A percentile compares a stretch with the other conserved stretches of the same genome.
phyloP scores from a whole-genome alignment of 2,797 vertebrate genomes.

The Gambusia yucatana region DNA sequence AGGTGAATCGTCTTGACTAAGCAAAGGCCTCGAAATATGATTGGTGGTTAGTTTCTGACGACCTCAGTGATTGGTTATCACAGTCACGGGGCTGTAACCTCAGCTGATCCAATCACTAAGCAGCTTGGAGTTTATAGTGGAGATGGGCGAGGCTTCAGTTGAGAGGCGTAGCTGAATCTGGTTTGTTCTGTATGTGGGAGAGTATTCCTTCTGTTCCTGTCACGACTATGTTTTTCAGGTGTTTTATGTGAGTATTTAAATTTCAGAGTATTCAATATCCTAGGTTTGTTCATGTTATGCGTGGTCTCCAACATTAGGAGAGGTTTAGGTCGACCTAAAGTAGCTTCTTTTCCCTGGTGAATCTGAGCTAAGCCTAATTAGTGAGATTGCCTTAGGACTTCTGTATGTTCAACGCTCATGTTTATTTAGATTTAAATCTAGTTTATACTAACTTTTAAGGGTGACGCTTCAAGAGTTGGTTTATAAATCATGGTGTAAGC shows the following conservation, averaged over 20 bases:
- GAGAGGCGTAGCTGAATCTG: constrained; percentile 36
- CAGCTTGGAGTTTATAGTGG: not conserved
- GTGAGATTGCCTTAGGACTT: constrained; percentile 37
- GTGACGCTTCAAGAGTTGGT: not conserved
- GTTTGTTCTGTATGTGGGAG: constrained; percentile 18
- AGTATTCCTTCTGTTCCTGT: constrained; percentile 24
- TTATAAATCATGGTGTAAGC: not conserved
- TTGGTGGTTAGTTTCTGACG: not conserved
- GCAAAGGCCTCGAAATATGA: not conserved
- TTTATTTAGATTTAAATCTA: not conserved
- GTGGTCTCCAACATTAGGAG: not conserved
- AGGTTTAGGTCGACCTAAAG: not conserved
- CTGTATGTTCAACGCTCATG: constrained; percentile 15
- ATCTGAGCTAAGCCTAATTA: constrained; percentile 64
- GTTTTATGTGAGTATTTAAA: not conserved
- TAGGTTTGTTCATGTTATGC: not conserved
- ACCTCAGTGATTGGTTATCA: constrained; percentile 6
- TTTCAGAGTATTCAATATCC: not conserved
- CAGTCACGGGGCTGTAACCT: not conserved
- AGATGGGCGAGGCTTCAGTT: constrained; percentile 37
- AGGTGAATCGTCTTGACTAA: not conserved
- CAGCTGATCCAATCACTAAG: not conserved
- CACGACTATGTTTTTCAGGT: constrained; percentile 70
- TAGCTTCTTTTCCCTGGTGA: constrained; percentile 16
- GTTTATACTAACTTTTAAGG: not conserved